Evolutionary conservation across 2,113 vertebrate species (phyloP), one percentile per base, ranked within the genome.

Genomic region (Lycocorax pyrrhopterus): DNA sequence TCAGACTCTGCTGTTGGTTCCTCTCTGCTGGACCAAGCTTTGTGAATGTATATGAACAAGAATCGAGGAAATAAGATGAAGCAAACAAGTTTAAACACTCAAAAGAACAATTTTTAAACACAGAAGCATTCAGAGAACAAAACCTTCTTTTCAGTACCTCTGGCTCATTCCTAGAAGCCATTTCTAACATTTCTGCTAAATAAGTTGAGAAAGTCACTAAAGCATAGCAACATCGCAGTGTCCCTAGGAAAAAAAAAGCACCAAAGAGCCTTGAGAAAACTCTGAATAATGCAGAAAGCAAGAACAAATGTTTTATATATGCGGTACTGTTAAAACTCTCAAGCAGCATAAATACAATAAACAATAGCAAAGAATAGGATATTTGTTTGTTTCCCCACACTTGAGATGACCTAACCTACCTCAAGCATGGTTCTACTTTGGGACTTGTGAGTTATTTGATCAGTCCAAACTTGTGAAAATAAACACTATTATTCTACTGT

Each of bases 401-500:
- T 94, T 9, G 7, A 80, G 78, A 93, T 95, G 90, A 96, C 93
- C 90, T 95, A 96, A 96, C 84, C 87, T 90, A 91, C 78, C 71
- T 96, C 93, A 91, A 93, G 75, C 91, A 80, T 94, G 79, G 78
- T 66, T 96, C 87, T 55, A 90, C 84, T 95, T 94, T 63, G 63
- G 73, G 75, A 90, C 82, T 95, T 86, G 63, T 71, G 71, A 96
- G 87, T 93, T 96, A 94, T 90, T 96, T 95, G 89, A 95, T 96
- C 78, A 2, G 64, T 94, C 68, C 67, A 87, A 94, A 97, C 51
- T 95, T 94, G 93, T 96, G 91, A 96, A 96, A 96, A 95, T 96
- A 96, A 96, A 95, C 94, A 95, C 78, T 90, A 47, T 83, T 97
- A 91, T 95, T 97, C 91, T 93, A 95, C 90, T 94, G 87, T 95